Evolutionary conservation across 2,888 invertebrate species (phyloP), one percentile per base, ranked within the genome.

Genomic region (Drosophila melanosoma): DNA sequence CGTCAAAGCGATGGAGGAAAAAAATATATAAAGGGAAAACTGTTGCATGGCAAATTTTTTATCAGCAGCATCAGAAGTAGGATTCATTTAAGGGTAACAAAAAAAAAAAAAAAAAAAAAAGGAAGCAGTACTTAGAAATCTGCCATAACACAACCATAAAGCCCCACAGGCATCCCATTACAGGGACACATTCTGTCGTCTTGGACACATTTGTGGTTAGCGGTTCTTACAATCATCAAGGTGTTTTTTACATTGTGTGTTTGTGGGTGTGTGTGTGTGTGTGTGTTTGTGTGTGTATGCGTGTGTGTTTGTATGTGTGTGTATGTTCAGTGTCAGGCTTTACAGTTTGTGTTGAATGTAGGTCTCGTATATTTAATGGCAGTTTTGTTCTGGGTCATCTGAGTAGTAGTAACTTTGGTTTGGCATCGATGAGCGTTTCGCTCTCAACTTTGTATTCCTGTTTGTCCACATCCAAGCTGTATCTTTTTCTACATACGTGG

Each of bases 321-420:
- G 52, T 60, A 35, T 45, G 45, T 48, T 48, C n/a, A 35, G 48
- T 36, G 36, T 49, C 32, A 58, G 57, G 45, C 29, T 54, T 40
- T 17, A 17, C 15, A 26, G 29, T 42, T 36, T 65, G 52, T 54
- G 53, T 45, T 33, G 69, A 45, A 40, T 73, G 61, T 67, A 36
- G 65, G 61, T 70, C 60, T 72, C 61, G 66, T 69, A 69, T 62
- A 76, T 74, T 74, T 79, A 82, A 81, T 74, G 81, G 70, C 81
- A 74, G 74, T 61, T 82, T 74, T 67, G 71, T 68, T 65, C 70
- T 68, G 79, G 86, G 86, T 72, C 83, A 85, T 79, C 64, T 68
- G 83, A 81, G 83, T 69, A 76, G 81, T 60, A 75, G 81, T 62
- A 75, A 76, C 76, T 86, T 83, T 79, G 60, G 65, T 64, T 66